Percentiles rank a stretch among this genome's conserved stretches.
phyloP scores from a whole-genome alignment of 2,888 invertebrate species.

The Chrysomela aeneicollis region DNA sequence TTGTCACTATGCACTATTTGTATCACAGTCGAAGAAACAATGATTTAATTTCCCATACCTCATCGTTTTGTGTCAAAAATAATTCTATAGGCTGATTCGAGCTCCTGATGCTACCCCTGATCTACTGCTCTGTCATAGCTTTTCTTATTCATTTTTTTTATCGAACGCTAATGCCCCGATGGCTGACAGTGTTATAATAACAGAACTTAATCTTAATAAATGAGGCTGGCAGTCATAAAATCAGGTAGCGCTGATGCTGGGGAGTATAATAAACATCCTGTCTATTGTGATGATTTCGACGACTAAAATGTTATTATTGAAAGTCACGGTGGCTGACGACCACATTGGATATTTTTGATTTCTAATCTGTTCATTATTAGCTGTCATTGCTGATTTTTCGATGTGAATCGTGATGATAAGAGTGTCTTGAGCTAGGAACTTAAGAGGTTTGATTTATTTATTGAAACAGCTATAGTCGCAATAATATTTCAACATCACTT shows the following conservation, averaged over 20 bases:
- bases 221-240: slow-evolving; percentile 48
- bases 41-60: too few species aligned
- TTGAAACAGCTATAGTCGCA: too few species aligned
- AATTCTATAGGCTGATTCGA: too few species aligned
- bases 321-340: slow-evolving; percentile 45
- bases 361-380: slow-evolving; percentile 36
- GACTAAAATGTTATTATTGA: slow-evolving; percentile 49
- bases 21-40: too few species aligned
- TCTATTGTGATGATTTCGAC: slow-evolving; percentile 48
- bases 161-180: slow-evolving; percentile 40
- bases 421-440: too few species aligned
- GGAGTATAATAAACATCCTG: slow-evolving; percentile 54
- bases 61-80: too few species aligned
- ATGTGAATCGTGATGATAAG: too few species aligned
- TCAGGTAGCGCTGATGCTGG: slow-evolving; percentile 44
- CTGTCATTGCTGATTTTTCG: background rate
- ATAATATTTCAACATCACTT: too few species aligned
- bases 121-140: slow-evolving; percentile 16
- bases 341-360: slow-evolving; percentile 42
- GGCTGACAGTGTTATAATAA: slow-evolving; percentile 44
- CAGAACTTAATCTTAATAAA: slow-evolving; percentile 54
- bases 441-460: too few species aligned
- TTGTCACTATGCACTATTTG: too few species aligned
- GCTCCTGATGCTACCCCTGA: background rate
- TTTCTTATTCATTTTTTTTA: slow-evolving; percentile 14